Conservation (phyloP, 2,113 vertebrate species). For the Periophthalmus modestus region DNA sequence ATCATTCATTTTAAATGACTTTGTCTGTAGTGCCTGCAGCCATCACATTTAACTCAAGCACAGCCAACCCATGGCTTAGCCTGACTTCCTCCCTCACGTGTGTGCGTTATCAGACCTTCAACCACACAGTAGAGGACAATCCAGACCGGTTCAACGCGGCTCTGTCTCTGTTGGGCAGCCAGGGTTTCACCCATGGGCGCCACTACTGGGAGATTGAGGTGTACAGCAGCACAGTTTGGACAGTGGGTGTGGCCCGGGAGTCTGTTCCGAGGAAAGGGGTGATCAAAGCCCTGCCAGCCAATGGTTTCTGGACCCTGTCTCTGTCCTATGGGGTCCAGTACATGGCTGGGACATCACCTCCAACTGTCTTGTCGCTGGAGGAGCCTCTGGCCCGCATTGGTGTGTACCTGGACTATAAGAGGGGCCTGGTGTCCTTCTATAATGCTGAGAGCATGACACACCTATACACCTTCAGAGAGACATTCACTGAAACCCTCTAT, state of each 20-base stretch:
- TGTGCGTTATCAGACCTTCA: constrained; percentile 80
- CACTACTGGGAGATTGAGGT: constrained; percentile 85
- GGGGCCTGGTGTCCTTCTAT: constrained; percentile 82
- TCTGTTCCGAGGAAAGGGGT: constrained; percentile 79
- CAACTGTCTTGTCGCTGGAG: constrained; percentile 75
- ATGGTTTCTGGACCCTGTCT: constrained; percentile 82
- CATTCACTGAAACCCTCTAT: constrained; percentile 76
- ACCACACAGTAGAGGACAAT: constrained; percentile 76
- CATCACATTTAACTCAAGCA: constrained; percentile 81
- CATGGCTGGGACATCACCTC: constrained; percentile 79
- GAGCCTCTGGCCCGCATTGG: constrained; percentile 75
- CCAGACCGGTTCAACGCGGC: constrained; percentile 80
- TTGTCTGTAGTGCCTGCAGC: constrained; percentile 67
- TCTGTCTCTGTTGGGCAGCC: constrained; percentile 77
- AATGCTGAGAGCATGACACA: constrained; percentile 81
- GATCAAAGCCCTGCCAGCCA: constrained; percentile 79
- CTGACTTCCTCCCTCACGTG: constrained; percentile 79
- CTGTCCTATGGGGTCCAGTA: constrained; percentile 82
- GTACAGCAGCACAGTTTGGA: constrained; percentile 82
- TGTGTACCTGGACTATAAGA: constrained; percentile 80
- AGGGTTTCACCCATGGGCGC: constrained; percentile 79
- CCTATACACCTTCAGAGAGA: constrained; percentile 80
- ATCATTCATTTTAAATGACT: background rate
- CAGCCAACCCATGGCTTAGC: constrained; percentile 81
- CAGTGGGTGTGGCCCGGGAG: constrained; percentile 78